Base-by-base conservation (phyloP, 2,888 invertebrate species). In the Griposia aprilina region DNA sequence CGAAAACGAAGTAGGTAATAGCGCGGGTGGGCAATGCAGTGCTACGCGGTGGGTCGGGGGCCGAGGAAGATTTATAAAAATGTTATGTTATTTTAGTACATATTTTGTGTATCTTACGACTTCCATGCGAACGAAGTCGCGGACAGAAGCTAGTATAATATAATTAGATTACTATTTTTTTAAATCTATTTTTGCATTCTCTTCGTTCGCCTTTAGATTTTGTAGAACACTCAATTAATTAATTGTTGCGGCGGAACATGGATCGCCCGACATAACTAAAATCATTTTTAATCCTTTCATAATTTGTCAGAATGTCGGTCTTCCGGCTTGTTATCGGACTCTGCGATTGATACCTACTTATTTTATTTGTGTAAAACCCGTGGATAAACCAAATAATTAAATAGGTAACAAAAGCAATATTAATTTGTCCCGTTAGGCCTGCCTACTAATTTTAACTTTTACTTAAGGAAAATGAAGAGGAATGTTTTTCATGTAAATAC, bases 201-300 rank as follows among this genome's bases (percentile, higher is more conserved):
- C 48, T 62, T 57, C 10, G 26, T 20, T 57, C 30, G 73, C 57
- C 57, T 63, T 50, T 41, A 80, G 15, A 57, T 72, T 80, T 36
- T 45, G 45, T 59, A 30, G n/a, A 62, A 50, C 50, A 66, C 23
- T 66, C 82, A 30, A 45, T 67, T 23, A 60, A 62, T 71, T 76
- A 30, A 59, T 81, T 57, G 60, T 62, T 67, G 20, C 60, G n/a
- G 50, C 15, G 63, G 36, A 75, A 75, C 50, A 41, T 60, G 45
- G n/a, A 48, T 26, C 41, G 76, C 55, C 75, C n/a, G 60, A 66
- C 60, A 62, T 67, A 30, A 50, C 60, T 55, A n/a, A n/a, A n/a
- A n/a, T n/a, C n/a, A n/a, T n/a, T n/a, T n/a, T n/a, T n/a, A n/a
- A n/a, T n/a, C n/a, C n/a, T n/a, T n/a, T n/a, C n/a, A n/a, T n/a